A percentile compares a stretch with the other conserved stretches of the same genome.
Conservation (phyloP, 2,797 vertebrate species). For the Myripristis murdjan region DNA sequence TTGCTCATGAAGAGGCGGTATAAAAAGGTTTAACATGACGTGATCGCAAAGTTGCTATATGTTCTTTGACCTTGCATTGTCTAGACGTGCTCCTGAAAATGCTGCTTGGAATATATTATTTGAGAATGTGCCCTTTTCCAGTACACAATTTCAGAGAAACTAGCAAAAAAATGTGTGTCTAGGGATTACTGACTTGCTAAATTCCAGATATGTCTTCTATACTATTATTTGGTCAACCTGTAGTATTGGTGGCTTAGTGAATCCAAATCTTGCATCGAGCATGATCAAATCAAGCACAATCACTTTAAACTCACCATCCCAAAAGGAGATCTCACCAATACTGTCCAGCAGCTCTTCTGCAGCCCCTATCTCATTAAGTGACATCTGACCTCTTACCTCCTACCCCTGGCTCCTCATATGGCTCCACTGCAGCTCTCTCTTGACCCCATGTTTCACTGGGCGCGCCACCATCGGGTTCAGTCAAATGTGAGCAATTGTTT, state of each 20-base stretch:
- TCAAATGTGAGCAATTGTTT: constrained; percentile 70
- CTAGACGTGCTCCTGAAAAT: background rate
- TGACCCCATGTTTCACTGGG: constrained; percentile 63
- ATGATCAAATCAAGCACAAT: too few species aligned
- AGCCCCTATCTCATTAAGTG: constrained; percentile 22
- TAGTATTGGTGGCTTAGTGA: background rate
- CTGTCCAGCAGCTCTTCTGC: constrained; percentile 23
- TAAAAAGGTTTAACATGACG: constrained; percentile 31
- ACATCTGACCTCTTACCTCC: constrained; percentile 53
- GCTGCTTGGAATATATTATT: background rate
- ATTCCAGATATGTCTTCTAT: background rate
- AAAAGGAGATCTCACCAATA: background rate
- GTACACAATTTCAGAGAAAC: background rate
- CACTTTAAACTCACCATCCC: background rate
- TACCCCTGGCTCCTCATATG: constrained; percentile 50
- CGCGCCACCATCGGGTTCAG: constrained; percentile 64
- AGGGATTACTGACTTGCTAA: background rate
- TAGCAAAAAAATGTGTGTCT: background rate
- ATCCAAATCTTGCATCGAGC: too few species aligned
- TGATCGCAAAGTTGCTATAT: background rate
- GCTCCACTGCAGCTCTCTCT: constrained; percentile 44
- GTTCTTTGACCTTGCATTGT: constrained; percentile 1
- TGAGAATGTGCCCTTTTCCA: background rate
- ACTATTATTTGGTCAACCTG: background rate
- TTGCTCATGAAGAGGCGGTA: constrained; percentile 33